These are phyloP conservation scores for Oncorhynchus mykiss DNA, from an alignment of 2,113 vertebrate genomes.

Conservation along the genomic window DNA sequence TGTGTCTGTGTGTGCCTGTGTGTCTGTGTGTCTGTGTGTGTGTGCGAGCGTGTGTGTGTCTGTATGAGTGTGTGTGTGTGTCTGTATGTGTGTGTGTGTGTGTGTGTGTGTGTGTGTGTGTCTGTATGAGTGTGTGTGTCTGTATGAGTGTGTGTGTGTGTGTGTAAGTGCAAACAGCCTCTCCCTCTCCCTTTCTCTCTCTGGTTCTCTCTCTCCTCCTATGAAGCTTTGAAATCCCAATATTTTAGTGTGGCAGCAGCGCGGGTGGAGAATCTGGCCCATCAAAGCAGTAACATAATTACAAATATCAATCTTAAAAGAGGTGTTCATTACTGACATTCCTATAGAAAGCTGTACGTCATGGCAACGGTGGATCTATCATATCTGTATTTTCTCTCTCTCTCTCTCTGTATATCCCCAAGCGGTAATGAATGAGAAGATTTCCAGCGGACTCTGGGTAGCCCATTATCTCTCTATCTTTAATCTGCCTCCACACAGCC, in stretches of 20 bases:
- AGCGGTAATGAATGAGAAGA: not conserved
- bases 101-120: not conserved
- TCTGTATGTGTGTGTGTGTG: too few species aligned
- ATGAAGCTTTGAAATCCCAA: conserved; percentile 52
- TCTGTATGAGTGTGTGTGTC: not conserved
- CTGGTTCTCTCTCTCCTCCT: conserved; percentile 23
- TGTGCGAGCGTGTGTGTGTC: not conserved
- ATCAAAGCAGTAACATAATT: conserved; percentile 58
- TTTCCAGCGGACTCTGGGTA: not conserved
- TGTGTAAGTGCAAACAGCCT: not conserved
- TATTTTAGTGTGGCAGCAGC: conserved; percentile 23
- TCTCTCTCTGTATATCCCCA: not conserved
- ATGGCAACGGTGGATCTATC: conserved; percentile 25
- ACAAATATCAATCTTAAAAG: conserved; percentile 39
- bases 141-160: not conserved
- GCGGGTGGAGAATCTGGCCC: conserved; percentile 21
- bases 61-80: too few species aligned
- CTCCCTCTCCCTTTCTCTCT: conserved; percentile 17
- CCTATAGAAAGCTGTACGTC: conserved; percentile 28
- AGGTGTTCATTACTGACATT: conserved; percentile 54
- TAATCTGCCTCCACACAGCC: not conserved
- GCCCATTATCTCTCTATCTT: conserved; percentile 11
- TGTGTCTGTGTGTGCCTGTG: not conserved
- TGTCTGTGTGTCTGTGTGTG: not conserved
- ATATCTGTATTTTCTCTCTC: conserved; percentile 15